Percentiles rank a stretch among this genome's conserved stretches.
Evolutionary conservation across 2,888 invertebrate genomes (phyloP).

Genomic region (Hemaris fuciformis): DNA sequence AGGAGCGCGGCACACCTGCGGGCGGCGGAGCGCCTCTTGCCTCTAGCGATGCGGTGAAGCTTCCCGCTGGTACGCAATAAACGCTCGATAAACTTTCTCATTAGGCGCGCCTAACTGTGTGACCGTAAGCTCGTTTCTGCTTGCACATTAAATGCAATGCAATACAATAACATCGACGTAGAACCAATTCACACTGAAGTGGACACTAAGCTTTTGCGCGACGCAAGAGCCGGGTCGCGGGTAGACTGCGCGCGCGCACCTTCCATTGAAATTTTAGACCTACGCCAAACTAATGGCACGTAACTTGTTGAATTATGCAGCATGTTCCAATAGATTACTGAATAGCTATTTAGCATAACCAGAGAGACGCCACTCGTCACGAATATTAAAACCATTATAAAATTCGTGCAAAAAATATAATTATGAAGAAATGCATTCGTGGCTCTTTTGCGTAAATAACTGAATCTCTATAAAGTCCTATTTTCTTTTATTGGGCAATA

Average conservation of each 20-base stretch:
- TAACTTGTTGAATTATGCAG: slow-evolving; percentile 34
- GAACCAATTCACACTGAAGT: slow-evolving; percentile 58
- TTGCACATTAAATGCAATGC: slow-evolving; percentile 67
- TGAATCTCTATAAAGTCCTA: too few relatives aligned
- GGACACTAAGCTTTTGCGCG: slow-evolving; percentile 43
- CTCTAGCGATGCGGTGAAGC: slow-evolving; percentile 63
- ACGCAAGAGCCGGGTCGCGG: slow-evolving; percentile 26
- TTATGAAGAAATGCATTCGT: neutral
- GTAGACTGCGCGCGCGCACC: slow-evolving; percentile 39
- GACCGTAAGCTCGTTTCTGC: slow-evolving; percentile 77
- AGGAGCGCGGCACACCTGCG: slow-evolving; percentile 69
- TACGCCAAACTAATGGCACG: slow-evolving; percentile 33
- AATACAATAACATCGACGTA: slow-evolving; percentile 55
- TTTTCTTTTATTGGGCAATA: too few relatives aligned
- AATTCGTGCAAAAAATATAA: neutral
- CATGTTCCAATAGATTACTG: slow-evolving; percentile 28
- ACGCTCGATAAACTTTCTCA: slow-evolving; percentile 82
- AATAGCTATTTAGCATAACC: slow-evolving; percentile 27
- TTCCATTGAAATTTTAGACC: slow-evolving; percentile 19
- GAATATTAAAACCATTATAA: neutral
- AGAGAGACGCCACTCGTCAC: slow-evolving; percentile 13
- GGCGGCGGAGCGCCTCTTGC: slow-evolving; percentile 63
- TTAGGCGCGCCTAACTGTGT: slow-evolving; percentile 80
- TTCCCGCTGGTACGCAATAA: slow-evolving; percentile 81
- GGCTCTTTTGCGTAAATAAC: neutral